Base-by-base conservation (phyloP, 2,797 vertebrate genomes). In the Carduelis carduelis region DNA sequence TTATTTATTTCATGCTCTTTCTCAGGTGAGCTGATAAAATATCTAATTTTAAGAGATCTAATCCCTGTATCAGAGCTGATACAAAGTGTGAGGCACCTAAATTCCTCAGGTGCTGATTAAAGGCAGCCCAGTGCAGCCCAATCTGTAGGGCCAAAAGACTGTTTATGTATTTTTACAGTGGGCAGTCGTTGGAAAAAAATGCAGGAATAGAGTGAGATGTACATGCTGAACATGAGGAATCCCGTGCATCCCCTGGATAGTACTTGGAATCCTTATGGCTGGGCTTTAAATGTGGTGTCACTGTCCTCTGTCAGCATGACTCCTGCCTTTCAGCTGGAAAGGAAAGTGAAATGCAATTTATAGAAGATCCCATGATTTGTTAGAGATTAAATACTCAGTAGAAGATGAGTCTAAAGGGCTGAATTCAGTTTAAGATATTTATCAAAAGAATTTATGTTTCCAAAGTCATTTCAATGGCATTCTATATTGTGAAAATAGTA, bases 1-100 rank as follows among this genome's bases (percentile, higher is more conserved):
- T 83, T 64, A 63, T 85, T 87, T 83, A 13, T 83, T 93, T 93
- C 12, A 4, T 64, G 68, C 64, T 76, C 3, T 72, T 84, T 89
- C 28, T 47, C 56, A 55, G 7, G 6, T 82, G 35, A 87, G 12
- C 6, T 84, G 59, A 49, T 52, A 61, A 72, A 89, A 83, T 27
- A 83, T 5, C 10, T 61, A 16, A 50, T 65, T 89, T 87, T 86
- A 60, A 71, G 69, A 80, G 56, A 53, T 32, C 37, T 32, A 61
- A 66, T 71, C 10, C 37, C 46, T 76, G n/a, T 28, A 68, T 61
- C 27, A 83, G 39, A 82, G 28, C 15, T 14, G n/a, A 82, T 13
- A 53, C 30, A 17, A 22, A 49, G 11, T 53, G 11, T 14, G 17
- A 84, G 27, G 24, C 1, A 1, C 12, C 22, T 55, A 14, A 28